Evolutionary conservation across 2,797 vertebrate genomes (phyloP).

Genomic region (Cryptoblepharus egeriae): DNA sequence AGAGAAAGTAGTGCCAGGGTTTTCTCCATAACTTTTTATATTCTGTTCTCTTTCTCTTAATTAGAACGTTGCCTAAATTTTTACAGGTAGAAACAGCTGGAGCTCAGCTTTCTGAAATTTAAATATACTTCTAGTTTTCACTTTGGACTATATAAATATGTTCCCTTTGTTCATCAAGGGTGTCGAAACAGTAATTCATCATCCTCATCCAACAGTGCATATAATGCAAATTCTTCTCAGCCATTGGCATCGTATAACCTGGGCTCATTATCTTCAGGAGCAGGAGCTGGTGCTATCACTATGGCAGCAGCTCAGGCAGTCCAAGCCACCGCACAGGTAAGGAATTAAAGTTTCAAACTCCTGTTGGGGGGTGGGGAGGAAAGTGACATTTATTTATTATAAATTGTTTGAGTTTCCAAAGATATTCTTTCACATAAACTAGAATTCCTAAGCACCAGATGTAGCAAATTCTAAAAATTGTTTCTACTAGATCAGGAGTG

Average conservation of each 20-base stretch:
- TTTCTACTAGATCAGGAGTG: no score
- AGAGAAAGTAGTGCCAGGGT: background rate
- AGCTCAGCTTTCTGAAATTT: conserved; percentile 62
- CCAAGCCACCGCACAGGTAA: conserved; percentile 96
- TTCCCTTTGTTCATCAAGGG: conserved; percentile 80
- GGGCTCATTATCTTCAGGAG: conserved; percentile 90
- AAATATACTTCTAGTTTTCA: conserved; percentile 69
- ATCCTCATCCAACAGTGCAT: conserved; percentile 89
- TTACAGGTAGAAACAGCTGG: conserved; percentile 51
- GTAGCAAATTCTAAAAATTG: background rate
- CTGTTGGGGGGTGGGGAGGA: background rate
- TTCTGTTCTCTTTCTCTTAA: background rate
- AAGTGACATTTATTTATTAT: background rate
- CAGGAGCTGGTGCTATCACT: conserved; percentile 92
- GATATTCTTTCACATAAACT: background rate
- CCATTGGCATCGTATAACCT: conserved; percentile 94
- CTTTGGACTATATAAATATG: conserved; percentile 75
- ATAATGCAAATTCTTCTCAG: conserved; percentile 92
- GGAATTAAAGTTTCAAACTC: conserved; percentile 1
- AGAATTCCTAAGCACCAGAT: conserved; percentile 4
- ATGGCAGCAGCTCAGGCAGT: conserved; percentile 99
- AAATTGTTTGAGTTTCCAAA: background rate
- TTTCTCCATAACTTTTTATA: background rate
- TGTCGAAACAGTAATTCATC: conserved; percentile 94
- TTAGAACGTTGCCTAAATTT: conserved; percentile 25